These are phyloP conservation scores for Lerema accius DNA, from an alignment of 1,140 invertebrate genomes.

Conservation along the genomic window DNA sequence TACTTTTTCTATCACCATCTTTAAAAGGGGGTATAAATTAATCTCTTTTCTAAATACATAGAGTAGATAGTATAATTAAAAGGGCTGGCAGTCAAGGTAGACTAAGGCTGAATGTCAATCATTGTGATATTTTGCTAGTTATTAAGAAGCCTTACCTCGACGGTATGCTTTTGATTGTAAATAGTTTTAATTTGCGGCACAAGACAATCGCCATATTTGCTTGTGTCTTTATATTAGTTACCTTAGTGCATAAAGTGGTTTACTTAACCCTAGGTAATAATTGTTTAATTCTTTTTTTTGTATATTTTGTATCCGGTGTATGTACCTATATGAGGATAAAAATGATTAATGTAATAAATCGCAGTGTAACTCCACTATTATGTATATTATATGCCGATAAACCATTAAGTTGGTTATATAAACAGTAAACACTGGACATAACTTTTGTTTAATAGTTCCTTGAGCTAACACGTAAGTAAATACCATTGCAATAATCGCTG, in stretches of 20 bases:
- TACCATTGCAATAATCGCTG: neutral
- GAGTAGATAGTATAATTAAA: neutral
- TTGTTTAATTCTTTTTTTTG: neutral
- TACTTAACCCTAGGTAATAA: neutral
- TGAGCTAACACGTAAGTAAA: neutral
- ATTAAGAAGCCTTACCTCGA: constrained; percentile 13
- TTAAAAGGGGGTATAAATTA: too few species aligned
- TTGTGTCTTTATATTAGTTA: neutral
- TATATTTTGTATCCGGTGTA: neutral
- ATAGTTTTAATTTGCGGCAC: constrained; percentile 1
- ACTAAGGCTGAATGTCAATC: neutral
- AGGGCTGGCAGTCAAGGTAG: neutral
- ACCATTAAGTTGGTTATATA: neutral
- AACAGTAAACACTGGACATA: neutral
- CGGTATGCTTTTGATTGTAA: neutral
- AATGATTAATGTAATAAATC: too few species aligned
- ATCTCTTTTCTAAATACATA: too few species aligned
- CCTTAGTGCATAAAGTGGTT: neutral
- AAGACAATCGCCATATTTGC: constrained; percentile 1
- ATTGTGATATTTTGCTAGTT: constrained; percentile 19
- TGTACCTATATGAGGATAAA: too few species aligned
- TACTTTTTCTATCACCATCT: too few species aligned
- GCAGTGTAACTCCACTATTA: too few species aligned
- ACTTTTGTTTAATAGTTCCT: neutral
- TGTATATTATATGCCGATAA: neutral